Percentiles rank a stretch among this genome's conserved stretches.
Conservation (phyloP, 2,797 vertebrate species). For the Coranthus polyacanthus region DNA sequence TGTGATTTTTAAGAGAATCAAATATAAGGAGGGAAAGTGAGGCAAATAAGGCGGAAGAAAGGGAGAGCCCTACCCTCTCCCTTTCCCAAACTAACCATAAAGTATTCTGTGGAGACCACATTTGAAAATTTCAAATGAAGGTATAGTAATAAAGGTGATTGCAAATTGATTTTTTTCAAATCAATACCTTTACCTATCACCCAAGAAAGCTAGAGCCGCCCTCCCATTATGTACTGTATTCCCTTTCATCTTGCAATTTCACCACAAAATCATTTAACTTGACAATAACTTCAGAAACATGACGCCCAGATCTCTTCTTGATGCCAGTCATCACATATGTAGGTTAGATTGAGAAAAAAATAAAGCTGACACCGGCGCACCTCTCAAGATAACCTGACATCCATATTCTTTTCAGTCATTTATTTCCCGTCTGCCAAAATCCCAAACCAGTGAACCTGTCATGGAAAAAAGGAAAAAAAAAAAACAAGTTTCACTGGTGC, state of each 20-base stretch:
- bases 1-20: neutral
- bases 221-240: constrained; percentile 17
- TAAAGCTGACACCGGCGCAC: constrained; percentile 12
- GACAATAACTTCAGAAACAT: constrained; percentile 24
- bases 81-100: neutral
- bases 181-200: constrained; percentile 57
- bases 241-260: constrained; percentile 24
- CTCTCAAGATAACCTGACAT: constrained; percentile 42
- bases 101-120: constrained; percentile 8
- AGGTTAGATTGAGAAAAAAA: constrained; percentile 25
- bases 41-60: neutral
- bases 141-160: constrained; percentile 61
- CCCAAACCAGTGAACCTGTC: constrained; percentile 48
- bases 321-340: constrained; percentile 44
- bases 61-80: neutral
- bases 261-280: constrained; percentile 30
- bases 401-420: constrained; percentile 40
- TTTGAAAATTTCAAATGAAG: constrained; percentile 46
- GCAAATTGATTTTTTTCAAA: constrained; percentile 66
- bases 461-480: constrained; percentile 27
- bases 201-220: constrained; percentile 22
- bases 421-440: constrained; percentile 37
- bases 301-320: constrained; percentile 15
- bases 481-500: constrained; percentile 7
- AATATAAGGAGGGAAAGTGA: neutral